Conservation (phyloP, 2,797 vertebrate genomes). For the Neosalanx taihuensis region DNA sequence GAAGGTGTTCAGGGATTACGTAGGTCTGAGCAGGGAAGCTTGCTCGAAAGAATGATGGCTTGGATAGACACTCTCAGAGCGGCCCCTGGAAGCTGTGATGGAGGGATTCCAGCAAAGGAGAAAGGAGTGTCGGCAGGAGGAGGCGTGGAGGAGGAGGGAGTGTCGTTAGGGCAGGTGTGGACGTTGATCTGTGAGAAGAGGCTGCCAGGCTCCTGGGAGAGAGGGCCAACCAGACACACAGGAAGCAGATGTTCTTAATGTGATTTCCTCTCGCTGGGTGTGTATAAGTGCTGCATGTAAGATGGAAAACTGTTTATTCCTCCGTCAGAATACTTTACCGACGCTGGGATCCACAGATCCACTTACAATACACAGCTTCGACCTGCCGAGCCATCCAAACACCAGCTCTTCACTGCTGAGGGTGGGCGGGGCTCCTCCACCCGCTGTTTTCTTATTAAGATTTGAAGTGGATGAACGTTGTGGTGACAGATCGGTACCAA, state of each 20-base stretch:
- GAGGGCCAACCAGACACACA: too few relatives aligned
- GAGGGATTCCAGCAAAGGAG: not conserved
- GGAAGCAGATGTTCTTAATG: too few relatives aligned
- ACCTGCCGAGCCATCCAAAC: too few relatives aligned
- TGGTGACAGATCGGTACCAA: conserved; percentile 32
- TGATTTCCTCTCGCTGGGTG: conserved; percentile 1
- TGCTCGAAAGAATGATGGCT: conserved; percentile 41
- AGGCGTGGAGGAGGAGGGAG: not conserved
- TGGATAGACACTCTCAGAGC: conserved; percentile 24
- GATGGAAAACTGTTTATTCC: not conserved
- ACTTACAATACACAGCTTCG: not conserved
- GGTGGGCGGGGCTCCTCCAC: too few relatives aligned
- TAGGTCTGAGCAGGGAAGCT: conserved; percentile 48
- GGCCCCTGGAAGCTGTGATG: not conserved
- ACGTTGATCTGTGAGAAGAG: too few relatives aligned
- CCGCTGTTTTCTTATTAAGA: not conserved
- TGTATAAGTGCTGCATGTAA: not conserved
- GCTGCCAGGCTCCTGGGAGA: too few relatives aligned
- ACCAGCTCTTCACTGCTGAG: too few relatives aligned
- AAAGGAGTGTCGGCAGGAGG: conserved; percentile 12
- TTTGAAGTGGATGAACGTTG: conserved; percentile 25
- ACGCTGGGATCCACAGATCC: not conserved
- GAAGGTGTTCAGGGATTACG: conserved; percentile 37
- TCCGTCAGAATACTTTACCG: not conserved
- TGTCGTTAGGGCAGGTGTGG: too few relatives aligned